phyloP scores from a whole-genome alignment of 2,888 invertebrate genomes.

The Stegana nigrithorax region DNA sequence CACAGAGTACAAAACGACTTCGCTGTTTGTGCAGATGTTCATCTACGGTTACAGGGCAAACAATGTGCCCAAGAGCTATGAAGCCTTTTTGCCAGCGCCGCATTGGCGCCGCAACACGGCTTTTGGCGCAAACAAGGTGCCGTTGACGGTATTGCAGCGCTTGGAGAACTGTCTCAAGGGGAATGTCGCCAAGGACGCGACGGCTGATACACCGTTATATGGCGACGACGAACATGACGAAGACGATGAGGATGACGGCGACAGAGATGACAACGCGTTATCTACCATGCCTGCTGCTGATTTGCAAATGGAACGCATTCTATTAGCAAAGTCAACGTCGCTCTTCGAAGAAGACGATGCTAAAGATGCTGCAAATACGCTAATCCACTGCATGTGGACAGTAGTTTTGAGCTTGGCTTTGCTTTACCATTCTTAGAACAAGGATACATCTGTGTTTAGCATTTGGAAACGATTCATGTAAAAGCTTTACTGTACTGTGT shows the following conservation, averaged over 20 bases:
- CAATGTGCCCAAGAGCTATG: slow-evolving; percentile 42
- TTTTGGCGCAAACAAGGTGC: neutral
- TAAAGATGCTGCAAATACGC: slow-evolving; percentile 26
- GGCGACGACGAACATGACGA: neutral
- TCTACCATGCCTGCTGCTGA: slow-evolving; percentile 32
- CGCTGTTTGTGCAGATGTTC: slow-evolving; percentile 58
- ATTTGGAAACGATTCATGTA: too few relatives aligned
- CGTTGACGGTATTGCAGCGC: slow-evolving; percentile 38
- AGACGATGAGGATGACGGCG: slow-evolving; percentile 21
- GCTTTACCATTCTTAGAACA: too few relatives aligned
- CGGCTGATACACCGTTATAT: neutral
- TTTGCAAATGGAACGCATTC: slow-evolving; percentile 31
- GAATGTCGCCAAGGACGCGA: neutral
- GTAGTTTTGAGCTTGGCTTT: slow-evolving; percentile 35
- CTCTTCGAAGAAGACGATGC: neutral
- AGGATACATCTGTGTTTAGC: too few relatives aligned
- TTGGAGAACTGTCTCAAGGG: slow-evolving; percentile 37
- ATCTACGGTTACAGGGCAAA: slow-evolving; percentile 57
- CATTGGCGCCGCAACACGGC: slow-evolving; percentile 24
- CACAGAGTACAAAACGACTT: slow-evolving; percentile 48
- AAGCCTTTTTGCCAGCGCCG: slow-evolving; percentile 43
- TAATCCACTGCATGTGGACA: slow-evolving; percentile 26
- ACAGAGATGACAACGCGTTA: neutral
- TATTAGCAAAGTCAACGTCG: neutral
- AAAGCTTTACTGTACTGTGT: too few relatives aligned